Percentiles rank a stretch among this genome's conserved stretches.
phyloP scores from a whole-genome alignment of 2,888 invertebrate genomes.

The Chesias legatella region DNA sequence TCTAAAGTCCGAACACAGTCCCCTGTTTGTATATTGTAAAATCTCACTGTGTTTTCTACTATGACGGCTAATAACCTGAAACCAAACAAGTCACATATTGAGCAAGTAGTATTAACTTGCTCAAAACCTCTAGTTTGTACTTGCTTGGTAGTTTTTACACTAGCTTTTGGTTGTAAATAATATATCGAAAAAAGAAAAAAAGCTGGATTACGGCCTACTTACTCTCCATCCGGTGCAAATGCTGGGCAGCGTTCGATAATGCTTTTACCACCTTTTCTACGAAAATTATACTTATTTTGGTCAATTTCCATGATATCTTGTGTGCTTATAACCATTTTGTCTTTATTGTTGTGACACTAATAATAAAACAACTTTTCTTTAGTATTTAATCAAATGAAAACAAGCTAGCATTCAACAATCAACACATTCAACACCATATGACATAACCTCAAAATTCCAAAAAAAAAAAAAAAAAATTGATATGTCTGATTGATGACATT shows the following conservation, averaged over 20 bases:
- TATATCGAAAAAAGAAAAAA: not conserved
- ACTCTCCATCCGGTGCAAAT: conserved; percentile 76
- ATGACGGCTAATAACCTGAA: conserved; percentile 65
- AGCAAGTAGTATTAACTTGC: too few relatives aligned
- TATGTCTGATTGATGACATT: not conserved
- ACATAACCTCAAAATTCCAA: conserved; percentile 59
- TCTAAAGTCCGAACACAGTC: conserved; percentile 66
- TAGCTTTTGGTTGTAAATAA: too few relatives aligned
- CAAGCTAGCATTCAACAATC: not conserved
- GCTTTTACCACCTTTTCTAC: conserved; percentile 71
- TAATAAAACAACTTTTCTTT: conserved; percentile 16
- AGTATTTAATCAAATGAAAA: conserved; percentile 9
- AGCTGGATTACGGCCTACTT: conserved; percentile 17
- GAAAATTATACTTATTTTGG: conserved; percentile 52
- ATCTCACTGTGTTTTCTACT: conserved; percentile 65
- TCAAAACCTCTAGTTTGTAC: too few relatives aligned
- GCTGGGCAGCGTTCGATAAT: conserved; percentile 66
- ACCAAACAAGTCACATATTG: too few relatives aligned
- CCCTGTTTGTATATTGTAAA: conserved; percentile 68
- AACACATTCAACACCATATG: conserved; percentile 27
- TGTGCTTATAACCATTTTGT: conserved; percentile 57
- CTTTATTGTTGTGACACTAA: not conserved
- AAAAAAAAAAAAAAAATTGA: conserved; percentile 1
- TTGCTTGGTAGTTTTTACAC: too few relatives aligned
- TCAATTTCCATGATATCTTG: conserved; percentile 26